These are phyloP conservation scores for Chelon auratus DNA, from an alignment of 2,797 vertebrate species.

Conservation along the genomic window DNA sequence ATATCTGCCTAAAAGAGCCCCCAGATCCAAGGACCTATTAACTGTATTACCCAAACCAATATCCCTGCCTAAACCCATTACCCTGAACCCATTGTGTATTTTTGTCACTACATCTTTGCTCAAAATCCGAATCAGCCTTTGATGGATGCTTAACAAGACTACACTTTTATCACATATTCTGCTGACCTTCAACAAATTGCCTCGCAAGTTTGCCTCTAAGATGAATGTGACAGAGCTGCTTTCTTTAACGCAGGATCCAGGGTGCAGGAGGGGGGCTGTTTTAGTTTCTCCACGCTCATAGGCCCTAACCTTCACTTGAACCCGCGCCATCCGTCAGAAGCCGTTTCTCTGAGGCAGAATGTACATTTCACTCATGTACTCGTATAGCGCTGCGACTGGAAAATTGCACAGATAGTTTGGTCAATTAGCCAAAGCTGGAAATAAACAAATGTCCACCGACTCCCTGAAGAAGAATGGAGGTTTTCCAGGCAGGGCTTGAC, in stretches of 20 bases:
- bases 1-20: conserved; percentile 88
- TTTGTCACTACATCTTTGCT: conserved; percentile 84
- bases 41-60: conserved; percentile 94
- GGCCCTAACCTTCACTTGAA: conserved; percentile 87
- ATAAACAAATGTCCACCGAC: conserved; percentile 82
- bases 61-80: conserved; percentile 92
- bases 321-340: conserved; percentile 82
- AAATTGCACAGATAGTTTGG: conserved; percentile 79
- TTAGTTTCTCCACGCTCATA: conserved; percentile 75
- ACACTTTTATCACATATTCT: conserved; percentile 85
- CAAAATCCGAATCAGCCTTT: conserved; percentile 80
- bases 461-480: conserved; percentile 79
- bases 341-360: conserved; percentile 71
- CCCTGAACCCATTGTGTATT: conserved; percentile 87
- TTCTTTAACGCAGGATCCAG: conserved; percentile 71
- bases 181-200: conserved; percentile 86
- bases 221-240: conserved; percentile 77
- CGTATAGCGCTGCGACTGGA: conserved; percentile 56
- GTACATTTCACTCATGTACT: conserved; percentile 63
- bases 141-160: conserved; percentile 86
- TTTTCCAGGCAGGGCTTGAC: conserved; percentile 76
- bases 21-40: conserved; percentile 86
- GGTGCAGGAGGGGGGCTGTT: conserved; percentile 68
- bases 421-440: conserved; percentile 82
- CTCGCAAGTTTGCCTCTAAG: conserved; percentile 79